Conservation (phyloP, 1,140 invertebrate species). For the Hyphantria cunea region DNA sequence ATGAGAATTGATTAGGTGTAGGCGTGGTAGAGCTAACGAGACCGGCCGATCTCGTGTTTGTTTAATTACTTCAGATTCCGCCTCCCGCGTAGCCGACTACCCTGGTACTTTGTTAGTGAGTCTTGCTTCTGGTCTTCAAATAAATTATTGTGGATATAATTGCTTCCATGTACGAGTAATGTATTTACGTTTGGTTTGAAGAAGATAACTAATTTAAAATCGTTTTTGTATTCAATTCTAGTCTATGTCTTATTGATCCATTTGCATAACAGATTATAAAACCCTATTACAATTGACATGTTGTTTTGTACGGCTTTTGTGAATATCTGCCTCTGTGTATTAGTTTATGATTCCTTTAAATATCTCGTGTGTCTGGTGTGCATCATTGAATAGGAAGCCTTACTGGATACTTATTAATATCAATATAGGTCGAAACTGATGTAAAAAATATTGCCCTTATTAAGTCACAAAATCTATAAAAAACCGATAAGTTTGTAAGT, state of each 20-base stretch:
- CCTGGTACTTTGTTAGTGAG: slow-evolving; percentile 30
- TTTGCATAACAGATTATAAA: neutral
- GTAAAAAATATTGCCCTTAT: too few species aligned
- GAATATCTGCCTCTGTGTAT: too few species aligned
- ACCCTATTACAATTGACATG: neutral
- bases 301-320: neutral
- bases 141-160: slow-evolving; percentile 19
- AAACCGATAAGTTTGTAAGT: too few species aligned
- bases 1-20: slow-evolving; percentile 64
- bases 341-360: too few species aligned
- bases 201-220: neutral
- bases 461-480: too few species aligned
- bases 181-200: neutral
- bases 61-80: slow-evolving; percentile 59
- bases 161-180: slow-evolving; percentile 1
- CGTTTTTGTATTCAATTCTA: slow-evolving; percentile 7
- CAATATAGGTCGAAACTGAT: too few species aligned
- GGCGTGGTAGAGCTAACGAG: slow-evolving; percentile 59
- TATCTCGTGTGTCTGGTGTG: too few species aligned
- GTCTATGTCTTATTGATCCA: neutral
- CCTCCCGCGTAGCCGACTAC: slow-evolving; percentile 36
- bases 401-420: too few species aligned
- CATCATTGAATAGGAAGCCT: too few species aligned
- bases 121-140: slow-evolving; percentile 54
- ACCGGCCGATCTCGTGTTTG: slow-evolving; percentile 58